A percentile compares a stretch with the other conserved stretches of the same genome.
phyloP scores from a whole-genome alignment of 1,140 invertebrate genomes.

The Archivesica marissinica region DNA sequence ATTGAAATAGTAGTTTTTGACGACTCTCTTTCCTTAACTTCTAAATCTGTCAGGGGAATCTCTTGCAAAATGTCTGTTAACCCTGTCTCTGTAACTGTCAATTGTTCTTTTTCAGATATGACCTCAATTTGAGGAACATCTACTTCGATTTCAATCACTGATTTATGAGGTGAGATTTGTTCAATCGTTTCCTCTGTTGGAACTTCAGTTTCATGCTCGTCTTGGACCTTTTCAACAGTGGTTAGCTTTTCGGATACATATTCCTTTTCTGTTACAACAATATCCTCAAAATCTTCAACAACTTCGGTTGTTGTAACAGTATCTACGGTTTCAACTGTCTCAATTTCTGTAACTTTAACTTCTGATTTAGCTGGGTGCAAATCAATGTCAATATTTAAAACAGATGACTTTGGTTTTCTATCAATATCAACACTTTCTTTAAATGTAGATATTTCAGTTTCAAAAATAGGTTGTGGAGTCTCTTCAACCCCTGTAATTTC shows the following conservation, averaged over 20 bases:
- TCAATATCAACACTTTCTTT: slow-evolving; percentile 35
- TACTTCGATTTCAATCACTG: slow-evolving; percentile 14
- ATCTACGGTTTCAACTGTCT: slow-evolving; percentile 25
- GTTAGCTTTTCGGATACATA: slow-evolving; percentile 1
- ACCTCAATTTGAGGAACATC: neutral
- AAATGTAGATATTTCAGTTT: neutral
- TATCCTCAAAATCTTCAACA: slow-evolving; percentile 19
- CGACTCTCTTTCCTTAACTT: neutral
- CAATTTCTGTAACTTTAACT: neutral
- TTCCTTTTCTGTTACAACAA: slow-evolving; percentile 38
- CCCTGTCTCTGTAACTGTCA: neutral
- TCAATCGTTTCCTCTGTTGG: neutral
- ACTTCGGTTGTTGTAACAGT: slow-evolving; percentile 25
- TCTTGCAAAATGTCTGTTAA: neutral
- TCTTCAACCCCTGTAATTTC: slow-evolving; percentile 26
- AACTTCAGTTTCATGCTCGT: neutral
- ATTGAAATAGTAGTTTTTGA: neutral
- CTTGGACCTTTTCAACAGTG: slow-evolving; percentile 28
- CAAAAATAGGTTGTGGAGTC: no score
- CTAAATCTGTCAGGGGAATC: neutral
- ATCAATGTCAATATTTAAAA: slow-evolving; percentile 26
- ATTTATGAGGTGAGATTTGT: no score
- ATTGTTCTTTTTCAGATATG: neutral
- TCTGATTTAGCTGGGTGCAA: neutral
- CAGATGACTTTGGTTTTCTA: neutral